A percentile compares a stretch with the other conserved stretches of the same genome.
Conservation (phyloP, 2,797 vertebrate species). For the Uromys caudimaculatus region DNA sequence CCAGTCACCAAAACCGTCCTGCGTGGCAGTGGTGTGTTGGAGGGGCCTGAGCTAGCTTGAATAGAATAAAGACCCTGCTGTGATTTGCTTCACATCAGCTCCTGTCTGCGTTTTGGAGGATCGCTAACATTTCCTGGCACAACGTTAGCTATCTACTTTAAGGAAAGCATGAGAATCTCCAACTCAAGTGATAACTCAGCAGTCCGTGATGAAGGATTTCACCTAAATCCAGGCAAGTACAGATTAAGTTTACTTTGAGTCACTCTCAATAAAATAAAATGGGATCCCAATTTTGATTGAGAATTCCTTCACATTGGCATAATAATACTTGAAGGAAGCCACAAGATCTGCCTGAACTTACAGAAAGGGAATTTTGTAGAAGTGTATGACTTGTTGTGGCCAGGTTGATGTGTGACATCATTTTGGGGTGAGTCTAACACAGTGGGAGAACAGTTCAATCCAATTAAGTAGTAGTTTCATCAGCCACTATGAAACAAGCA, state of each 20-base stretch:
- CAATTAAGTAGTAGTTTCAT: neutral
- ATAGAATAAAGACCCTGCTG: too few relatives aligned
- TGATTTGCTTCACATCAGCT: too few relatives aligned
- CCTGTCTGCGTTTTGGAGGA: too few relatives aligned
- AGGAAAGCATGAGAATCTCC: neutral
- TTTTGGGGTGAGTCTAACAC: neutral
- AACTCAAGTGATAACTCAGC: neutral
- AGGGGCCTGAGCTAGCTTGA: too few relatives aligned
- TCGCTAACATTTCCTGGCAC: too few relatives aligned
- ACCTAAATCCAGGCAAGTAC: neutral
- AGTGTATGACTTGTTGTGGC: accelerated
- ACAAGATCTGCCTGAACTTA: neutral
- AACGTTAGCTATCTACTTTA: neutral
- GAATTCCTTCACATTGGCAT: neutral
- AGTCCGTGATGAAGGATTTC: neutral
- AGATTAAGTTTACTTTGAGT: neutral
- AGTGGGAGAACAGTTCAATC: neutral
- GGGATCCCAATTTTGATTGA: neutral
- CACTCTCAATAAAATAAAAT: neutral
- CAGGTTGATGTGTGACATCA: neutral
- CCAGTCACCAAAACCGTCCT: too few relatives aligned
- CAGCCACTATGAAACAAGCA: neutral
- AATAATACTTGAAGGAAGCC: neutral
- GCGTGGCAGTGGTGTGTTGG: too few relatives aligned
- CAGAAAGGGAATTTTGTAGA: neutral